phyloP scores from a whole-genome alignment of 2,888 invertebrate species.

The Syrista parreyssii region DNA sequence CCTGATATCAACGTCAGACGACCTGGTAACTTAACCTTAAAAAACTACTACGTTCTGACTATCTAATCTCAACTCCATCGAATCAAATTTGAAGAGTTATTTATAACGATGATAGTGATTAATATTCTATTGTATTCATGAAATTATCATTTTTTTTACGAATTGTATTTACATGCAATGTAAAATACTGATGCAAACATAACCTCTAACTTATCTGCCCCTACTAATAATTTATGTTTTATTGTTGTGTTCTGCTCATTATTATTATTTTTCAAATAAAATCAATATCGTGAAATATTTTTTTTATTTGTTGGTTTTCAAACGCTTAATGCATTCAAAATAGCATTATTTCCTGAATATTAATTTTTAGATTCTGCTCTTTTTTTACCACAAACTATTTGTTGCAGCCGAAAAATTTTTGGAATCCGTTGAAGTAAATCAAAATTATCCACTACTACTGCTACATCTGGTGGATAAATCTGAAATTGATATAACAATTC shows the following conservation, averaged over 20 bases:
- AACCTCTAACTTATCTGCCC: neutral
- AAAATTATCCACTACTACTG: constrained; percentile 89
- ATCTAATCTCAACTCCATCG: neutral
- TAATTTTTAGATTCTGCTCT: constrained; percentile 11
- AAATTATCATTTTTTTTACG: neutral
- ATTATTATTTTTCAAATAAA: neutral
- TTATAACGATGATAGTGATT: neutral
- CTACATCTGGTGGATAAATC: constrained; percentile 88
- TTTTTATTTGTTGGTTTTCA: constrained; percentile 16
- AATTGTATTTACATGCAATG: neutral
- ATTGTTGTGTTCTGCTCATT: neutral
- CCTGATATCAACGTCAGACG: constrained; percentile 84
- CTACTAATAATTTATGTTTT: too few relatives aligned
- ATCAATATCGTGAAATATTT: neutral
- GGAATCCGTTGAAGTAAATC: constrained; percentile 89
- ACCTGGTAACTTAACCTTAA: constrained; percentile 75
- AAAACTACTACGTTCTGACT: neutral
- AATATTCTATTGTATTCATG: neutral
- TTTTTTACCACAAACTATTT: constrained; percentile 20
- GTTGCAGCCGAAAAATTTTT: constrained; percentile 90
- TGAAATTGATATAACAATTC: constrained; percentile 82
- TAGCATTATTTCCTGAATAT: neutral
- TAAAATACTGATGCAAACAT: neutral
- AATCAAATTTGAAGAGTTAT: neutral
- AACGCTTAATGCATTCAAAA: constrained; percentile 8